These are phyloP conservation scores for Branchellion lobata DNA, from an alignment of 2,888 invertebrate genomes.

Conservation along the genomic window DNA sequence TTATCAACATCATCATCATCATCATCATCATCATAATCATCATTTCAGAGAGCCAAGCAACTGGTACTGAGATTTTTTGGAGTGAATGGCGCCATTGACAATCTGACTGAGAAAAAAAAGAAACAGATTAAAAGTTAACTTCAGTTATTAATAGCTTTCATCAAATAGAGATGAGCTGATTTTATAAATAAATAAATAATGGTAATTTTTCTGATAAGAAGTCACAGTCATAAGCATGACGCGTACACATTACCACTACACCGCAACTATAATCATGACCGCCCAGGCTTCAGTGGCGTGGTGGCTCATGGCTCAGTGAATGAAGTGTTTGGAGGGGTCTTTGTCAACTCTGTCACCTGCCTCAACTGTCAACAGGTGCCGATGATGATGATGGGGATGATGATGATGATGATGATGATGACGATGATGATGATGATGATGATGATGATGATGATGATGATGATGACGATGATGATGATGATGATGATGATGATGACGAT, in stretches of 20 bases:
- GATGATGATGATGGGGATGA: slow-evolving; percentile 24
- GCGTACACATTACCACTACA: neutral
- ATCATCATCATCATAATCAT: slow-evolving; percentile 4
- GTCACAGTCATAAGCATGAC: neutral
- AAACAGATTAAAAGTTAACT: slow-evolving; percentile 20
- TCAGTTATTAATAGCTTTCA: too few relatives aligned
- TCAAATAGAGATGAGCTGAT: too few relatives aligned
- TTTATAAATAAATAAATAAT: too few relatives aligned
- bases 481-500: slow-evolving; percentile 38
- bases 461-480: slow-evolving; percentile 44
- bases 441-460: slow-evolving; percentile 45
- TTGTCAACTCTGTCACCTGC: slow-evolving; percentile 70
- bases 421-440: slow-evolving; percentile 41
- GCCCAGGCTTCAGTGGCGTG: slow-evolving; percentile 60
- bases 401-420: slow-evolving; percentile 36
- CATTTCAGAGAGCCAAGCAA: neutral
- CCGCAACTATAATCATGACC: neutral
- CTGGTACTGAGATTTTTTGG: neutral
- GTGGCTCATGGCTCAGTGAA: slow-evolving; percentile 69
- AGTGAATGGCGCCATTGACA: too few relatives aligned
- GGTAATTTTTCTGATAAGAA: too few relatives aligned
- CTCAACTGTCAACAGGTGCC: neutral
- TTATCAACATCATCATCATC: slow-evolving; percentile 16
- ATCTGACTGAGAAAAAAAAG: slow-evolving; percentile 4
- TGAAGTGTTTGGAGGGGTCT: slow-evolving; percentile 86